phyloP scores from a whole-genome alignment of 2,797 vertebrate species.

The Hyperoplus lanceolatus region DNA sequence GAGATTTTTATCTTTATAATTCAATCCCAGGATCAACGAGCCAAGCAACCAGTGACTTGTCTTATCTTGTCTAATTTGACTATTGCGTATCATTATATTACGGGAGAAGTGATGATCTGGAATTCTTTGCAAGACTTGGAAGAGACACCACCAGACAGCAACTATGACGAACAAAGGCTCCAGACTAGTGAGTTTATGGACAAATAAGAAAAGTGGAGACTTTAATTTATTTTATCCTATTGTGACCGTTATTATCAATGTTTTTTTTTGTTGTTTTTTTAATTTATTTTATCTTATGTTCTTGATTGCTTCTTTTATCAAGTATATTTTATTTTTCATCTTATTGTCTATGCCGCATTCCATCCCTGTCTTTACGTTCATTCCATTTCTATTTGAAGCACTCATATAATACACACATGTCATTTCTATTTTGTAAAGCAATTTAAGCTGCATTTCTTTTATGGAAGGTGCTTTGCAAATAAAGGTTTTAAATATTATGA shows the following conservation, averaged over 20 bases:
- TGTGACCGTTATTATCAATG: no score
- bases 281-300: no score
- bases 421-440: neutral
- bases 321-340: no score
- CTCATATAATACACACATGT: no score
- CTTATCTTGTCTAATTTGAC: slow-evolving; percentile 62
- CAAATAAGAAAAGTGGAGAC: no score
- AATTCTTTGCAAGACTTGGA: slow-evolving; percentile 31
- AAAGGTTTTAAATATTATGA: neutral
- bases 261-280: no score
- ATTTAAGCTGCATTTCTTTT: neutral
- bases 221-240: no score
- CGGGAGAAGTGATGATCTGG: slow-evolving; percentile 13
- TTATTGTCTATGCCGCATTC: no score
- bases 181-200: slow-evolving; percentile 1
- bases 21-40: slow-evolving; percentile 42
- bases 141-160: slow-evolving; percentile 15
- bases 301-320: no score
- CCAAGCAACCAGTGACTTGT: slow-evolving; percentile 48
- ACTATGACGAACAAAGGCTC: slow-evolving; percentile 16
- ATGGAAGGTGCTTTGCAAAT: neutral
- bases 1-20: slow-evolving; percentile 51
- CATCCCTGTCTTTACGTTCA: no score
- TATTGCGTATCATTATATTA: slow-evolving; percentile 43
- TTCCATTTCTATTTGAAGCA: no score